Percentiles rank a stretch among this genome's conserved stretches.
Conservation (phyloP, 2,888 invertebrate genomes). For the Apotomis betuletana region DNA sequence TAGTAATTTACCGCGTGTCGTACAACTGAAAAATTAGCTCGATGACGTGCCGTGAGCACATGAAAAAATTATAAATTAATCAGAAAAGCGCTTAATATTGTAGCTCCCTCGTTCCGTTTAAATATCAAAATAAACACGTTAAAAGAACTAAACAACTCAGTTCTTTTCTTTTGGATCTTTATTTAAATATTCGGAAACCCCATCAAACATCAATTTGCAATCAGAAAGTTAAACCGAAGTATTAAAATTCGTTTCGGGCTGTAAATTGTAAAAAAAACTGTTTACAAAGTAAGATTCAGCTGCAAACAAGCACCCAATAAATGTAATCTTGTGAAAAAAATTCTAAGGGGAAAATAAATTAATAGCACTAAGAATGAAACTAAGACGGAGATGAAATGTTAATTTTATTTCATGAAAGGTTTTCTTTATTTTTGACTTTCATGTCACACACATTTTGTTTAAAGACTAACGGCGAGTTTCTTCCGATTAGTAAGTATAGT, state of each 20-base stretch:
- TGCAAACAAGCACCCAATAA: conserved; percentile 45
- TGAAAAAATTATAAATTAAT: too few species aligned
- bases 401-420: too few species aligned
- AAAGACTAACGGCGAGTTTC: too few species aligned
- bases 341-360: conserved; percentile 29
- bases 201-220: conserved; percentile 22
- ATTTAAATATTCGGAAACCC: conserved; percentile 2
- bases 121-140: too few species aligned
- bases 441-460: too few species aligned
- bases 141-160: neutral
- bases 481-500: too few species aligned
- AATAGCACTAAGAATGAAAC: neutral
- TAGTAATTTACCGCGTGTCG: too few species aligned
- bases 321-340: conserved; percentile 38
- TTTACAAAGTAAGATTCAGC: conserved; percentile 43
- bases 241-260: conserved; percentile 38
- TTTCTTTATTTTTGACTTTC: too few species aligned
- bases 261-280: conserved; percentile 38
- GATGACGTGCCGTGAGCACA: too few species aligned
- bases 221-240: conserved; percentile 42
- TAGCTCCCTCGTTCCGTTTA: too few species aligned
- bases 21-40: too few species aligned
- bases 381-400: conserved; percentile 8
- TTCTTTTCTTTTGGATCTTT: neutral
- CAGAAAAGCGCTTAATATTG: too few species aligned